Percentiles rank a stretch among this genome's conserved stretches.
Evolutionary conservation across 1,140 invertebrate species (phyloP).

Genomic region (Drosophila biarmipes): DNA sequence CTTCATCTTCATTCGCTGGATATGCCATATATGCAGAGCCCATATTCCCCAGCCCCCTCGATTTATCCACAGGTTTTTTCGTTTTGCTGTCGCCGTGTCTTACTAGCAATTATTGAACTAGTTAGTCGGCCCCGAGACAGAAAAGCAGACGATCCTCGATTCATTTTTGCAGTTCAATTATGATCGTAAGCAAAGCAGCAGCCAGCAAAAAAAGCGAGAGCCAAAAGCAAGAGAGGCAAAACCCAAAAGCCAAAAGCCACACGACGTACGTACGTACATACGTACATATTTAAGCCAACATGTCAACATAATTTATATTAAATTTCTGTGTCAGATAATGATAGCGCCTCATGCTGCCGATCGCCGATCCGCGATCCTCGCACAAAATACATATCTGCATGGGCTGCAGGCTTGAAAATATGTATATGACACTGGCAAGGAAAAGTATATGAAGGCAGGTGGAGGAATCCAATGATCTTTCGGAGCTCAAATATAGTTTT

Average conservation of each 20-base stretch:
- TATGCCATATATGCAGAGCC: slow-evolving; percentile 24
- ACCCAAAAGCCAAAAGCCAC: slow-evolving; percentile 9
- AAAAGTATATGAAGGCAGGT: not conserved
- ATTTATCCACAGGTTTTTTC: slow-evolving; percentile 6
- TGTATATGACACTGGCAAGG: not conserved
- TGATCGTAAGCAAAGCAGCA: slow-evolving; percentile 32
- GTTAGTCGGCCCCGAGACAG: slow-evolving; percentile 41
- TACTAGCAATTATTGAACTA: slow-evolving; percentile 78
- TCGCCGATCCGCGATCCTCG: slow-evolving; percentile 7
- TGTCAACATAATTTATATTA: slow-evolving; percentile 84
- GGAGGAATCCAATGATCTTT: not conserved
- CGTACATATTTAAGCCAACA: slow-evolving; percentile 79
- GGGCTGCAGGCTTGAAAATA: not conserved
- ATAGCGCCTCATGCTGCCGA: slow-evolving; percentile 73
- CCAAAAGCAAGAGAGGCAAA: not conserved
- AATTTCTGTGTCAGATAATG: slow-evolving; percentile 84
- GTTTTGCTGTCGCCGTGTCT: slow-evolving; percentile 59
- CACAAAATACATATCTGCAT: slow-evolving; percentile 37
- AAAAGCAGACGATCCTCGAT: slow-evolving; percentile 7
- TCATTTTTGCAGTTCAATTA: slow-evolving; percentile 36
- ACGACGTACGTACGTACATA: slow-evolving; percentile 8
- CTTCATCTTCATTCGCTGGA: slow-evolving; percentile 67
- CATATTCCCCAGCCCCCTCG: not conserved
- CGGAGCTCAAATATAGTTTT: not conserved
- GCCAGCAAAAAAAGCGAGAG: not conserved